Evolutionary conservation across 2,113 vertebrate genomes (phyloP).

Genomic region (Hyla sarda): DNA sequence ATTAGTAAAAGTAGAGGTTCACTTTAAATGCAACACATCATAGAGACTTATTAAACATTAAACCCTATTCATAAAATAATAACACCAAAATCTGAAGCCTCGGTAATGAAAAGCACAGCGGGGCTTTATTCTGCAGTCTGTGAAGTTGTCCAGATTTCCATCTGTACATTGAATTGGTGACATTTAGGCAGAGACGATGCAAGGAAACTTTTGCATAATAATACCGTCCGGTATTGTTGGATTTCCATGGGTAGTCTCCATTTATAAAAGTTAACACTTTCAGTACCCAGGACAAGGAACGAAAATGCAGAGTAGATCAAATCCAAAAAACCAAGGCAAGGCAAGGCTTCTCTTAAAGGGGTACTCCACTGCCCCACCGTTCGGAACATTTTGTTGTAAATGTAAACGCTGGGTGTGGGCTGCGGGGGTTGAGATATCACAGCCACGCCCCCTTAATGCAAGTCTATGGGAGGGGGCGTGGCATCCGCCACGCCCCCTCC

Average conservation of each 20-base stretch:
- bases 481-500: no score
- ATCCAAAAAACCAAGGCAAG: no score
- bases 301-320: no score
- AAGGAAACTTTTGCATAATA: not conserved
- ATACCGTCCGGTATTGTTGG: not conserved
- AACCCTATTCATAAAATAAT: not conserved
- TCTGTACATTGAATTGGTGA: not conserved
- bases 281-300: no score
- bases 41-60: not conserved
- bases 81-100: not conserved
- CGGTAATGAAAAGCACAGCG: not conserved
- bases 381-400: no score
- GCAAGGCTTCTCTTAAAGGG: not conserved
- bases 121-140: not conserved
- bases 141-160: not conserved
- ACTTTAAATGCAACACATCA: not conserved
- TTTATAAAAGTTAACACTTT: not conserved
- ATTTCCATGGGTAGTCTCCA: not conserved
- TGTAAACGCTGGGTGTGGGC: no score
- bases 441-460: no score
- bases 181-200: not conserved
- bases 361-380: no score
- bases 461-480: no score
- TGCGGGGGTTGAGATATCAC: no score
- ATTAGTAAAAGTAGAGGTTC: not conserved